Evolutionary conservation across 2,888 invertebrate genomes (phyloP).

Genomic region (Corythucha ciliata): DNA sequence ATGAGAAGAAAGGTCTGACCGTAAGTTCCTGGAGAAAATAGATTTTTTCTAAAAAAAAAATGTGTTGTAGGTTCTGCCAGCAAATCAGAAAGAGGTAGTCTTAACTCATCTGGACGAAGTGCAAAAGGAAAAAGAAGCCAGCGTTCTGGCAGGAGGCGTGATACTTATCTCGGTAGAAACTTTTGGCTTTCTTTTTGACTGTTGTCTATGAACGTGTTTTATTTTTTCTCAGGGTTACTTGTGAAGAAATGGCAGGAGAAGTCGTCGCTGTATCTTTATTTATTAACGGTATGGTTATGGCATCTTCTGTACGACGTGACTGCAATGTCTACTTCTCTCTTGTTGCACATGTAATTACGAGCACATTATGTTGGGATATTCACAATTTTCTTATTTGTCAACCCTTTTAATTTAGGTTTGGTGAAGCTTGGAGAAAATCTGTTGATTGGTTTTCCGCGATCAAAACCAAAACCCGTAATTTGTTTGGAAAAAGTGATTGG

Average conservation of each 20-base stretch:
- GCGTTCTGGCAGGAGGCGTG: conserved; percentile 29
- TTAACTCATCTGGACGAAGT: conserved; percentile 8
- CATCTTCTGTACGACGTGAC: conserved; percentile 71
- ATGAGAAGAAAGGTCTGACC: conserved; percentile 17
- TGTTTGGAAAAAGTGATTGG: no score
- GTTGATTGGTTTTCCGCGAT: conserved; percentile 7
- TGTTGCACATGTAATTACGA: conserved; percentile 56
- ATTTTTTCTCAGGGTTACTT: conserved; percentile 39
- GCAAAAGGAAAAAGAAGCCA: conserved; percentile 39
- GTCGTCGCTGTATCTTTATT: conserved; percentile 47
- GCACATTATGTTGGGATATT: neutral
- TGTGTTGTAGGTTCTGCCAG: conserved; percentile 20
- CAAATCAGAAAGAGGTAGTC: conserved; percentile 19
- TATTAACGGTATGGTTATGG: conserved; percentile 63
- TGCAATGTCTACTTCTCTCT: conserved; percentile 63
- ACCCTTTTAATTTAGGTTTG: conserved; percentile 13
- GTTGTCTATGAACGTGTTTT: conserved; percentile 36
- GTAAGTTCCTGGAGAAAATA: no score
- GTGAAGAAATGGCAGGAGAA: conserved; percentile 46
- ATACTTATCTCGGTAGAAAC: conserved; percentile 29
- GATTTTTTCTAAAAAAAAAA: no score
- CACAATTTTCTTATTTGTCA: neutral
- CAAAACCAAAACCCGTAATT: no score
- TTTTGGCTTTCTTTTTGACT: conserved; percentile 36
- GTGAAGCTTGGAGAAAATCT: conserved; percentile 11